Base-by-base conservation (phyloP, 2,888 invertebrate genomes). In the Coleophora deauratella region DNA sequence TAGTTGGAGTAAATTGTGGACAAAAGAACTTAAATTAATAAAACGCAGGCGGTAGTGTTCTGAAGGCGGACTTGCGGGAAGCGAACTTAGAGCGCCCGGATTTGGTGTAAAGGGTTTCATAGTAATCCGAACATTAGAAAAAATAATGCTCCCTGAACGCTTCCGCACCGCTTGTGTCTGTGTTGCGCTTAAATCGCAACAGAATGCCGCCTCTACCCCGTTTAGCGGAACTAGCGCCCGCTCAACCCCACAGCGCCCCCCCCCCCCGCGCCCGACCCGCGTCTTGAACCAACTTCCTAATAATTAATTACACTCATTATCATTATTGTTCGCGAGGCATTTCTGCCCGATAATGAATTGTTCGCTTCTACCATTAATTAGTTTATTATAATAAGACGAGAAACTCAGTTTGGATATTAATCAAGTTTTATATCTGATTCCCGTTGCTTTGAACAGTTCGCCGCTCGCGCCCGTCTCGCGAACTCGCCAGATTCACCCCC, bases 281-380 rank as follows among this genome's bases (percentile, higher is more conserved):
- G 77, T 80, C 81, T 82, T 74, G 73, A 79, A 77, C 72, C 73
- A 80, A 84, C 79, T 85, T 84, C 79, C 81, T 73, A 42, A 82
- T 84, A 85, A 85, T 85, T 85, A 84, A 85, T 85, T 82, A 85
- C 73, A 74, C 84, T 84, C 82, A 85, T 85, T 85, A 85, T 84
- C 82, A 84, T 85, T 84, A 85, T 82, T 84, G 85, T 85, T 85
- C 76, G 71, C 77, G 84, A 81, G 84, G 82, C 84, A 85, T 84
- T 85, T 84, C 78, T 80, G 82, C 82, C 72, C 84, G 80, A 84
- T 85, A 85, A 85, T 82, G 84, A 85, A 85, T 84, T 82, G 84
- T 82, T 81, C 78, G 71, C 66, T 65, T 72, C 79, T 72, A 80
- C 82, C 82, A 85, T 85, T 84, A 85, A 85, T 85, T 84, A 85